Percentiles rank a stretch among this genome's conserved stretches.
Conservation (phyloP, 2,888 invertebrate species). For the Zaprionus obscuricornis region DNA sequence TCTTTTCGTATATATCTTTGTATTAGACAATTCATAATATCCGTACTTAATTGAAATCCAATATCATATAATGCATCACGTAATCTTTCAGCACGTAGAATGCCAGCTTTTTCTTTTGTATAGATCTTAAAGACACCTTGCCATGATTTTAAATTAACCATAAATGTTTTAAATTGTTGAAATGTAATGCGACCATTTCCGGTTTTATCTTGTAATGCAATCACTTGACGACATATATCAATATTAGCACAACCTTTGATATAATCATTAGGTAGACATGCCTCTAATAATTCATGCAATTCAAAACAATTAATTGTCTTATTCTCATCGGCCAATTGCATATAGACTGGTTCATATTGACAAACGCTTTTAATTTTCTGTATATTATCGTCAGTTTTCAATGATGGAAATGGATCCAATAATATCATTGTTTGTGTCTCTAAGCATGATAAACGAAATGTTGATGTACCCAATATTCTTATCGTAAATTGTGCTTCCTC, state of each 20-base stretch:
- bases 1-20: conserved; percentile 96
- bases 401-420: conserved; percentile 82
- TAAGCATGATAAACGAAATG: conserved; percentile 89
- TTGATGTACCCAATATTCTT: conserved; percentile 90
- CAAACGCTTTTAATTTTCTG: conserved; percentile 82
- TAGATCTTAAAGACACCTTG: conserved; percentile 95
- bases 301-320: conserved; percentile 94
- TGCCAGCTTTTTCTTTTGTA: conserved; percentile 95
- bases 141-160: conserved; percentile 96
- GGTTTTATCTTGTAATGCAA: conserved; percentile 92
- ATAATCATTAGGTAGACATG: conserved; percentile 96
- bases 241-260: conserved; percentile 96
- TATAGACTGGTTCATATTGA: conserved; percentile 95
- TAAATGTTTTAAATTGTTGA: conserved; percentile 94
- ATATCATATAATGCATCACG: conserved; percentile 93
- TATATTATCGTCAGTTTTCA: conserved; percentile 84
- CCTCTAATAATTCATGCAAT: conserved; percentile 94
- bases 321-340: conserved; percentile 95
- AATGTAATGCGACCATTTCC: conserved; percentile 92
- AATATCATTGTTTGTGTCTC: conserved; percentile 85
- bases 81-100: conserved; percentile 92
- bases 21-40: conserved; percentile 91
- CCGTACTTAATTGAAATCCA: conserved; percentile 93
- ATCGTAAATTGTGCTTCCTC: conserved; percentile 95
- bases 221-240: conserved; percentile 95